Conservation (phyloP, 2,797 vertebrate species). For the Molossus alvarezi region DNA sequence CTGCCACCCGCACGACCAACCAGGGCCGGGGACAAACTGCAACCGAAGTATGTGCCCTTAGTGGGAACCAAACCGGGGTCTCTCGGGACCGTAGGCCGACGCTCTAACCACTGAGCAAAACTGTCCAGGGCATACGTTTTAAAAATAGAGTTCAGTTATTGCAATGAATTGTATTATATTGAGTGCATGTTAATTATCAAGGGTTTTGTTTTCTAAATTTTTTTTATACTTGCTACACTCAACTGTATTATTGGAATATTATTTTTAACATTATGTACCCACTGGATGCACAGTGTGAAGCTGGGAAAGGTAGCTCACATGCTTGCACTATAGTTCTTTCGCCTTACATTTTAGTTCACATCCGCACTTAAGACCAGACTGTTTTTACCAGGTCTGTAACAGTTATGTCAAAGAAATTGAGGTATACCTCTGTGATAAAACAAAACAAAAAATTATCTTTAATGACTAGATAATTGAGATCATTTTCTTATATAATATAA, state of each 20-base stretch:
- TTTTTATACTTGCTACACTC: conserved; percentile 36
- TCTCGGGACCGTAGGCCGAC: no score
- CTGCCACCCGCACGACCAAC: no score
- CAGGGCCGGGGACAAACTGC: no score
- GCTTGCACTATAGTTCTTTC: background rate
- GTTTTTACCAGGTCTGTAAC: background rate
- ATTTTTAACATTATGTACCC: background rate
- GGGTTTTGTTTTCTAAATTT: conserved; percentile 35
- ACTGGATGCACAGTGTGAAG: background rate
- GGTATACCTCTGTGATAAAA: conserved; percentile 9
- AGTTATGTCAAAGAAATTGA: conserved; percentile 27
- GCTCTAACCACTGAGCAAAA: no score
- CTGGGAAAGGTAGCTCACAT: background rate
- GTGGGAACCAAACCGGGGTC: no score
- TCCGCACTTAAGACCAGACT: background rate
- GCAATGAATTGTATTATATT: conserved; percentile 61
- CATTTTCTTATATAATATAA: conserved; percentile 52
- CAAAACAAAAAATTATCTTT: background rate
- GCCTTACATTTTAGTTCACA: background rate
- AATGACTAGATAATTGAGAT: conserved; percentile 33
- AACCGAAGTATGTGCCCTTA: no score
- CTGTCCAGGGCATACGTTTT: background rate
- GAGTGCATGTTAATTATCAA: background rate
- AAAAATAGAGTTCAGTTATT: background rate
- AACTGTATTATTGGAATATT: background rate